Conservation (phyloP, 1,140 invertebrate species). For the Lucilia cuprina region DNA sequence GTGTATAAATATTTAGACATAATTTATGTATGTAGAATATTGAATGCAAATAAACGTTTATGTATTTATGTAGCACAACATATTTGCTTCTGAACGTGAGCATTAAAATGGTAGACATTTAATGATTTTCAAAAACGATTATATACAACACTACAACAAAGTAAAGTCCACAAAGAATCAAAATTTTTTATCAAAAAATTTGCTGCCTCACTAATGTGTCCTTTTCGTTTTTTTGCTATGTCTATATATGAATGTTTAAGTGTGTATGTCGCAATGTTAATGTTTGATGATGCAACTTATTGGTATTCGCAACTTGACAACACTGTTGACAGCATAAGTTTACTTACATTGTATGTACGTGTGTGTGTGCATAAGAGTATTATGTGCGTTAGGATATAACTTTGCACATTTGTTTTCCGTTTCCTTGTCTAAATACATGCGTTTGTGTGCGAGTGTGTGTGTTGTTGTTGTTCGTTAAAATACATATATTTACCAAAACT, state of each 20-base stretch:
- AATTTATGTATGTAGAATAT: not conserved
- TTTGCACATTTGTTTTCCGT: no score
- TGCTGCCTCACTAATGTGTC: not conserved
- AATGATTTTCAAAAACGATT: no score
- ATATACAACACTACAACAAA: no score
- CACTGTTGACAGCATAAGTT: conserved; percentile 26
- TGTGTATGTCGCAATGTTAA: not conserved
- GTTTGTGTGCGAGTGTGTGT: not conserved
- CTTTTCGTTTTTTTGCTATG: not conserved
- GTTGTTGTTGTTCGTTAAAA: not conserved
- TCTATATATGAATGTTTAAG: not conserved
- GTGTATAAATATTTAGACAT: not conserved
- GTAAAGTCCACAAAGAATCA: no score
- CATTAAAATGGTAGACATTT: no score
- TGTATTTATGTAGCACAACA: not conserved
- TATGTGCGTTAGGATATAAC: not conserved
- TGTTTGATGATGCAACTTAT: conserved; percentile 28
- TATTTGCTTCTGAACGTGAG: not conserved
- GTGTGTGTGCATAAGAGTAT: not conserved
- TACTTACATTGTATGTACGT: not conserved
- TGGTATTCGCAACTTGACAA: conserved; percentile 33
- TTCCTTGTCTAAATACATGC: no score
- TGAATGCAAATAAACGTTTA: conserved; percentile 21
- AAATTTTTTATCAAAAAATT: no score
- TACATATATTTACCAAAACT: not conserved